Percentiles rank a stretch among this genome's conserved stretches.
phyloP scores from a whole-genome alignment of 1,140 invertebrate species.

The Cardiocondyla obscurior region DNA sequence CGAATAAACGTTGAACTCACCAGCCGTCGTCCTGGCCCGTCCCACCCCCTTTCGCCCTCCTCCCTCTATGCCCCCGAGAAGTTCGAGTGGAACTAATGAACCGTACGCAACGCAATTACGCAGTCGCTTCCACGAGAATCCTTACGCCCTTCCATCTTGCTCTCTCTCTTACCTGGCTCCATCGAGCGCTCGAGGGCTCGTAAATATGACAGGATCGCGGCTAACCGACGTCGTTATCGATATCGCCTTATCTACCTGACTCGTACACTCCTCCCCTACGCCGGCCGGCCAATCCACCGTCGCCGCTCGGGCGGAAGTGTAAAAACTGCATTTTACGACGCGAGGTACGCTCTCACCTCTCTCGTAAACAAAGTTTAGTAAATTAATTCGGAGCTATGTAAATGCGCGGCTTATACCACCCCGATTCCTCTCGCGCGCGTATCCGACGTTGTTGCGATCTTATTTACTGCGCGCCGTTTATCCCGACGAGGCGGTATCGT shows the following conservation, averaged over 20 bases:
- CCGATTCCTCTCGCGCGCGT: slow-evolving; percentile 10
- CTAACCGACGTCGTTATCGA: slow-evolving; percentile 61
- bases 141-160: slow-evolving; percentile 18
- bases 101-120: slow-evolving; percentile 64
- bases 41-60: slow-evolving; percentile 4
- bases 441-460: slow-evolving; percentile 23
- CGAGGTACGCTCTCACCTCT: slow-evolving; percentile 30
- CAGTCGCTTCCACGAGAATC: slow-evolving; percentile 57
- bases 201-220: slow-evolving; percentile 61
- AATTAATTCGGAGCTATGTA: slow-evolving; percentile 55
- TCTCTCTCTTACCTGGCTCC: background rate
- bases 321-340: slow-evolving; percentile 63
- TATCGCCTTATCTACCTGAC: slow-evolving; percentile 63
- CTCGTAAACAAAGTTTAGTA: slow-evolving; percentile 56
- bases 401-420: slow-evolving; percentile 38
- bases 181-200: slow-evolving; percentile 37
- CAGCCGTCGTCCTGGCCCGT: background rate
- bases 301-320: slow-evolving; percentile 52
- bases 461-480: slow-evolving; percentile 29
- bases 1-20: slow-evolving; percentile 60
- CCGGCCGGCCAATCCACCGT: slow-evolving; percentile 9
- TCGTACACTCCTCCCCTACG: slow-evolving; percentile 2
- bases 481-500: background rate
- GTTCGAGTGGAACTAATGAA: slow-evolving; percentile 64
- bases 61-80: slow-evolving; percentile 15